phyloP scores from a whole-genome alignment of 2,888 invertebrate genomes.

The Argynnis bischoffii region DNA sequence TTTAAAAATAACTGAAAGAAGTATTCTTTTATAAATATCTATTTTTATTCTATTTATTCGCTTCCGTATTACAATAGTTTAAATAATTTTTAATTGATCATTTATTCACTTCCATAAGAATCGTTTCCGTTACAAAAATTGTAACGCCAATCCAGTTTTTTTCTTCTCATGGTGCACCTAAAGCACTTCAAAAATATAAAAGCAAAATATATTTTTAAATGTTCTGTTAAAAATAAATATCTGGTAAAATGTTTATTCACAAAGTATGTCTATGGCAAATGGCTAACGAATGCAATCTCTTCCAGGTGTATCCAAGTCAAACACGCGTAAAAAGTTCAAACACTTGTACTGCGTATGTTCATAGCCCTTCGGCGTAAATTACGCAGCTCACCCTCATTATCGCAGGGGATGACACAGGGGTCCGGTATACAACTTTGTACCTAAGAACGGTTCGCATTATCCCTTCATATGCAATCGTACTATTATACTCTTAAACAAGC shows the following conservation, averaged over 20 bases:
- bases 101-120: too few relatives aligned
- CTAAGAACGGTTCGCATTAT: slow-evolving; percentile 28
- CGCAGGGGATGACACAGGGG: slow-evolving; percentile 67
- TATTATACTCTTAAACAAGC: not conserved
- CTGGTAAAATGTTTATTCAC: not conserved
- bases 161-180: too few relatives aligned
- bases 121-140: too few relatives aligned
- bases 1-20: too few relatives aligned
- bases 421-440: slow-evolving; percentile 2
- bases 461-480: slow-evolving; percentile 5
- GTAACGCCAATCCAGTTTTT: too few relatives aligned
- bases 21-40: too few relatives aligned
- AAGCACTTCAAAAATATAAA: too few relatives aligned
- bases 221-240: too few relatives aligned
- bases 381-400: slow-evolving; percentile 77
- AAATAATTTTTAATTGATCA: too few relatives aligned
- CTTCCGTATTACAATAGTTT: too few relatives aligned
- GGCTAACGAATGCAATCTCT: slow-evolving; percentile 28
- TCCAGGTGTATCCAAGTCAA: slow-evolving; percentile 52
- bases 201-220: too few relatives aligned
- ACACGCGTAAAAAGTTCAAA: slow-evolving; percentile 77
- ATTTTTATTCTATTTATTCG: too few relatives aligned
- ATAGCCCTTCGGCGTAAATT: slow-evolving; percentile 65
- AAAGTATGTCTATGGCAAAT: slow-evolving; percentile 1
- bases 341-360: slow-evolving; percentile 64